These are phyloP conservation scores for Callitettix versicolor DNA, from an alignment of 1,140 invertebrate species.

Conservation along the genomic window DNA sequence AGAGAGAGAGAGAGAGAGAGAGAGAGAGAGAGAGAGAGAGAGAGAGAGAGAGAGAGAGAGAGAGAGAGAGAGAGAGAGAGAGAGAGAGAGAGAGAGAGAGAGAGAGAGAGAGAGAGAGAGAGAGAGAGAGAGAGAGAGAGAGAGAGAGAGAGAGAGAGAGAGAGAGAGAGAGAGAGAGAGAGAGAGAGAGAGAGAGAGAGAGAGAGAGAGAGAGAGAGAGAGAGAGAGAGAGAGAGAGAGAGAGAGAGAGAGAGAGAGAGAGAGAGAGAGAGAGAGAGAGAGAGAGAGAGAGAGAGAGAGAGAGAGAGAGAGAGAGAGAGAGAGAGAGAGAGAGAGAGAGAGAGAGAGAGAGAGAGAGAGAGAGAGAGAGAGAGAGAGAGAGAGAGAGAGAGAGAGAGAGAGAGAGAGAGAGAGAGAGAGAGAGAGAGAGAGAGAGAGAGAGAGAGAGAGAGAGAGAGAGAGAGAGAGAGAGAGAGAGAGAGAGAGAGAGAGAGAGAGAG, in stretches of 20 bases:
- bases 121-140: constrained; percentile 6
- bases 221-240: constrained; percentile 6
- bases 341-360: constrained; percentile 6
- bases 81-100: constrained; percentile 6
- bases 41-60: constrained; percentile 6
- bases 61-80: constrained; percentile 6
- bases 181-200: constrained; percentile 6
- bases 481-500: no score
- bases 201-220: constrained; percentile 6
- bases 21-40: constrained; percentile 6
- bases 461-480: no score
- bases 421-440: constrained; percentile 6
- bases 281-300: constrained; percentile 6
- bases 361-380: constrained; percentile 6
- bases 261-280: constrained; percentile 6
- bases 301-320: constrained; percentile 6
- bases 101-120: constrained; percentile 6
- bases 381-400: constrained; percentile 6
- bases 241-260: constrained; percentile 6
- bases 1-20: constrained; percentile 6
- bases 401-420: constrained; percentile 6
- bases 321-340: constrained; percentile 6
- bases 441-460: constrained; percentile 6
- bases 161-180: constrained; percentile 6
- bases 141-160: constrained; percentile 6